Evolutionary conservation across 2,888 invertebrate species (phyloP), one percentile per base, ranked within the genome.

Genomic region (Diadromus collaris): DNA sequence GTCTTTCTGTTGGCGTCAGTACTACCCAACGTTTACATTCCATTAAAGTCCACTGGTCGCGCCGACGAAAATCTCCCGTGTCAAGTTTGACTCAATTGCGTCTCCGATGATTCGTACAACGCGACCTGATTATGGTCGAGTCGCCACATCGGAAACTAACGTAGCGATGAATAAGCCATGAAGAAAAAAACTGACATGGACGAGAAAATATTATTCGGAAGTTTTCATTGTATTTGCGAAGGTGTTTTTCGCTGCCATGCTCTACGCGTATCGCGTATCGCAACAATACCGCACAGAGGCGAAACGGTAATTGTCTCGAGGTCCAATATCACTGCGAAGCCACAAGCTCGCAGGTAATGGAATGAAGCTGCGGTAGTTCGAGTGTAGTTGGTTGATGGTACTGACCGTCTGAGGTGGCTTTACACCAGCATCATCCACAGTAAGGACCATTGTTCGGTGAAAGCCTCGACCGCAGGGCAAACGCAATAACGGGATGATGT

Each of bases 401-500:
- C 56, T 56, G 56, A 56, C 56, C 29, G 29, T 56, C 56, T 29
- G 56, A 29, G 56, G 56, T 29, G 27, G 29, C 27, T 56, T 7
- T 27, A 29, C 27, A 24, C 27, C 27, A 16, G 56, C 56, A 56
- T 29, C 56, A 56, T 44, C 58, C 44, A 58, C 41, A n/a, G 56
- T 9, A 46, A 46, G 58, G 68, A 44, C 29, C 56, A 58, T 58
- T 44, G 58, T 58, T 69, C 68, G 58, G 58, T 58, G 56, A 56
- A 58, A 58, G 56, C 68, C 41, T 21, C 9, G 38, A 21, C 19
- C 32, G 44, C 19, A 32, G 41, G 13, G 10, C 29, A n/a, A 58
- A 44, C 44, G 68, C 44, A 69, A 69, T 69, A 58, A 32, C 56
- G 24, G 41, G 38, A 16, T 27, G 41, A 56, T 68, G 56, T 27